Evolutionary conservation across 2,113 vertebrate species (phyloP).

Genomic region (Scartelaos histophorus): DNA sequence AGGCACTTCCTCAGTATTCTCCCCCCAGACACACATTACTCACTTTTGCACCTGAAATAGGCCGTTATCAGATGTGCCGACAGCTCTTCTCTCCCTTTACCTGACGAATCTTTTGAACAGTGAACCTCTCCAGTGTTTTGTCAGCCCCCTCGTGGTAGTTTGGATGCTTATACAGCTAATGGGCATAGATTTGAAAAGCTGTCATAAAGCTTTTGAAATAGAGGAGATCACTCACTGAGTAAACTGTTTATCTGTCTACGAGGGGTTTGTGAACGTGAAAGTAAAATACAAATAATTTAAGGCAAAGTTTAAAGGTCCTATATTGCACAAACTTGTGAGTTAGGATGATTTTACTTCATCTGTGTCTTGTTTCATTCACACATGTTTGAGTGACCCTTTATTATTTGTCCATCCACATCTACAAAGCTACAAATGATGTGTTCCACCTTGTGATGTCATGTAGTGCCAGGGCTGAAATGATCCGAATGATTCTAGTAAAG

Average conservation of each 20-base stretch:
- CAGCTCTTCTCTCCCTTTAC: conserved; percentile 33
- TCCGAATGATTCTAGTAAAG: too few relatives aligned
- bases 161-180: conserved; percentile 54
- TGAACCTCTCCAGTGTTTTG: conserved; percentile 45
- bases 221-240: conserved; percentile 53
- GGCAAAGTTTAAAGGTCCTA: too few relatives aligned
- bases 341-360: too few relatives aligned
- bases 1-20: conserved; percentile 15
- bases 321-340: too few relatives aligned
- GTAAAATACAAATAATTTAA: background rate
- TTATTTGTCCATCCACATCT: too few relatives aligned
- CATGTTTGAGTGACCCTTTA: too few relatives aligned
- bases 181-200: conserved; percentile 55
- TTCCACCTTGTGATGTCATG: too few relatives aligned
- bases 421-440: too few relatives aligned
- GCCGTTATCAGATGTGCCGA: conserved; percentile 35
- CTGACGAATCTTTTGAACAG: conserved; percentile 51
- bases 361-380: too few relatives aligned
- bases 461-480: too few relatives aligned
- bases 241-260: conserved; percentile 48
- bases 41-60: conserved; percentile 36
- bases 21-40: conserved; percentile 30
- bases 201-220: conserved; percentile 52
- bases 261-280: conserved; percentile 37
- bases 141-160: conserved; percentile 44